These are phyloP conservation scores for Bubo bubo DNA, from an alignment of 2,113 vertebrate genomes.

Conservation along the genomic window DNA sequence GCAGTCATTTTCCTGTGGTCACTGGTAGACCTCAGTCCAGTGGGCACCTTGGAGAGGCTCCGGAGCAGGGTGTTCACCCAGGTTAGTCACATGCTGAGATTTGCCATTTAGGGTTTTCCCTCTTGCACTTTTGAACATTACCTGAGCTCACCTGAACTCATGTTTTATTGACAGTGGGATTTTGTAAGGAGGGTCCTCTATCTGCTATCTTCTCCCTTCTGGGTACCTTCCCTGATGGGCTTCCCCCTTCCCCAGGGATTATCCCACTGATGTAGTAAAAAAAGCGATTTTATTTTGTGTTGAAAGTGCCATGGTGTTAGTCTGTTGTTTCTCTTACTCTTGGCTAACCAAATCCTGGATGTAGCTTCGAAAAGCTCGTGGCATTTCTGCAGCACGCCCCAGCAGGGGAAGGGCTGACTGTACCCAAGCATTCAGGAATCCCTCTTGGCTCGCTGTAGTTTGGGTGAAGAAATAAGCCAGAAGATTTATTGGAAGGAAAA, in stretches of 20 bases:
- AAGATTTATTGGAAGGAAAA: conserved; percentile 34
- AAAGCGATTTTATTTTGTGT: not conserved
- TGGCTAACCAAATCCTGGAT: not conserved
- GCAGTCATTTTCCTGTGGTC: not conserved
- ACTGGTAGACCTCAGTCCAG: not conserved
- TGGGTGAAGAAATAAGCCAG: conserved; percentile 9
- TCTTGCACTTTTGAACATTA: not conserved
- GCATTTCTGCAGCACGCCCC: not conserved
- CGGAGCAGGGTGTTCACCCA: not conserved
- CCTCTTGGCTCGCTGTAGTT: not conserved
- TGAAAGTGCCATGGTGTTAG: not conserved
- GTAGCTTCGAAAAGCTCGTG: not conserved
- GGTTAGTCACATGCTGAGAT: not conserved
- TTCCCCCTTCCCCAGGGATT: not conserved
- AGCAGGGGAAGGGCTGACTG: not conserved
- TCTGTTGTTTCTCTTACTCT: not conserved
- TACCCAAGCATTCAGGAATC: not conserved
- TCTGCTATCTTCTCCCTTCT: not conserved
- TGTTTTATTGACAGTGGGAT: not conserved
- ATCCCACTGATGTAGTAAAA: not conserved
- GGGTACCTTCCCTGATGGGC: not conserved
- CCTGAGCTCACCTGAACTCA: not conserved
- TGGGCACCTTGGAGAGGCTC: not conserved
- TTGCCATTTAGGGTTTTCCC: not conserved
- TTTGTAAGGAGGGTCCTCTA: not conserved